phyloP scores from a whole-genome alignment of 2,888 invertebrate genomes.

The Branchipolynoe longqiensis region DNA sequence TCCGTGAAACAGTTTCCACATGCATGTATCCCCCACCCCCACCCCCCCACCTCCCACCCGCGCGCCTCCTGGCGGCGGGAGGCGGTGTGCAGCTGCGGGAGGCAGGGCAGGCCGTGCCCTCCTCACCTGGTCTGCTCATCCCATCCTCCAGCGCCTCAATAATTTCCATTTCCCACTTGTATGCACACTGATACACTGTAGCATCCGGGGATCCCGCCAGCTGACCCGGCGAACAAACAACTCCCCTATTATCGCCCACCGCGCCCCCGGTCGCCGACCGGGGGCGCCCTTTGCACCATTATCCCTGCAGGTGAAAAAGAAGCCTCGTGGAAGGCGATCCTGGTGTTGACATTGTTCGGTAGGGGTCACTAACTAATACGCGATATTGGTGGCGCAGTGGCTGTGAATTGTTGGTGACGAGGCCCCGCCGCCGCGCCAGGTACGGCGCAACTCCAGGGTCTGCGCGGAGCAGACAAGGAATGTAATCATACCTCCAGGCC shows the following conservation, averaged over 20 bases:
- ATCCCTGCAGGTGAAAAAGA: too few species aligned
- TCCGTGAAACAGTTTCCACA: too few species aligned
- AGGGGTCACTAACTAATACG: too few species aligned
- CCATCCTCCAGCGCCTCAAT: conserved; percentile 39
- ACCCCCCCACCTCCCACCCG: too few species aligned
- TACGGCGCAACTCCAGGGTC: conserved; percentile 14
- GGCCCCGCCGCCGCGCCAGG: conserved; percentile 45
- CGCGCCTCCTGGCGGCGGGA: too few species aligned
- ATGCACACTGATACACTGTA: conserved; percentile 51
- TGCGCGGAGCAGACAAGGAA: not conserved
- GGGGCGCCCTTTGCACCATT: not conserved
- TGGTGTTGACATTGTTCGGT: too few species aligned
- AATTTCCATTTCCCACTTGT: conserved; percentile 53
- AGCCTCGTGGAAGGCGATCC: too few species aligned
- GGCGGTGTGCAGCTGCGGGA: not conserved
- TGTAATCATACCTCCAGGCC: conserved; percentile 39
- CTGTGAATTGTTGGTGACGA: too few species aligned
- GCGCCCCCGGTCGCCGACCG: not conserved
- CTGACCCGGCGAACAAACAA: not conserved
- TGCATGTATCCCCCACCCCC: too few species aligned
- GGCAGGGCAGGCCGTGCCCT: conserved; percentile 6
- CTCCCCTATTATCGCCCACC: not conserved
- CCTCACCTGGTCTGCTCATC: conserved; percentile 21
- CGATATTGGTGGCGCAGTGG: too few species aligned
- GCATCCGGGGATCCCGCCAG: conserved; percentile 14